Base-by-base conservation (phyloP, 1,140 invertebrate species). In the Parapsyche elsis region DNA sequence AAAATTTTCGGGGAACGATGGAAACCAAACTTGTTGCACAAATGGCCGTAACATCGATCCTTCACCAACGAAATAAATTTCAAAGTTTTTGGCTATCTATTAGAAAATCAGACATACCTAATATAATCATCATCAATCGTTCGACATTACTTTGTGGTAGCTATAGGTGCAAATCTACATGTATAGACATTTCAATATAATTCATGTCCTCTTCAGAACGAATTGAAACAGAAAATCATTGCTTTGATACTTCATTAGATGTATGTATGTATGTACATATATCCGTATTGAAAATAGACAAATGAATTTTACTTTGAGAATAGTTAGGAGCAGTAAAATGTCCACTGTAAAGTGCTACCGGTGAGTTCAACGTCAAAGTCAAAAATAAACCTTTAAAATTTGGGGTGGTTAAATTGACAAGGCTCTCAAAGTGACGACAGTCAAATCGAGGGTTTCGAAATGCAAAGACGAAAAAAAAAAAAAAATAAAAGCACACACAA, bases 351-450 rank as follows among this genome's bases (percentile, higher is more conserved):
- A 38, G 30, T 38, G 30, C 7, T 38, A 7, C 1, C 1, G 30
- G 2, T 38, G 30, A 38, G 30, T 38, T 38, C 30, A 38, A 38
- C 30, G 30, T 7, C 1, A 14, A 16, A 53, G 49, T 53, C 16
- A 53, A 53, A 53, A 53, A 53, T 53, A 53, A 53, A 53, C 4
- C 16, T 53, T 53, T 53, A 53, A 53, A n/a, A 14, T 12, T 53
- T 5, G 16, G 49, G 16, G 16, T 53, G 16, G 49, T 10, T 53
- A 16, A 16, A 1, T 12, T 12, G 49, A 53, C 10, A 53, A 64
- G 64, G 14, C 9, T 23, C 64, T 67, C 24, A 24, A 67, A 24
- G 64, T 30, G 64, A 67, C 64, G 64, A 67, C 21, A 67, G 64
- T 12, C 24, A 67, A 26, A 14, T 67, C 24, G 24, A 30, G 64